Base-by-base conservation (phyloP, 2,888 invertebrate genomes). In the Clostera curtula region DNA sequence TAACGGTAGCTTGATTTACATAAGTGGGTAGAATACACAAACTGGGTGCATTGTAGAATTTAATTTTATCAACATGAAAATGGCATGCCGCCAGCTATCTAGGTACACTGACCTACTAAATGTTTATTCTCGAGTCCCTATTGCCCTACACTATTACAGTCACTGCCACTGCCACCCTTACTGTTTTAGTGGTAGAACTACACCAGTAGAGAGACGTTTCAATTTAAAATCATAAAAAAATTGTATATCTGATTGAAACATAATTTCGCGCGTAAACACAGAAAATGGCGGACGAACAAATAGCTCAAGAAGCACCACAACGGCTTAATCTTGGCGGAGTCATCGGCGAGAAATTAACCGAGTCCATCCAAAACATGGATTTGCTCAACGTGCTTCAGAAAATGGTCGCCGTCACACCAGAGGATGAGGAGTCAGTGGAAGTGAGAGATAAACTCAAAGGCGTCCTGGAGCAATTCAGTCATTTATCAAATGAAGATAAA, bases 301-400 rank as follows among this genome's bases (percentile, higher is more conserved):
- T n/a, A n/a, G n/a, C 29, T 22, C 40, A 31, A 18, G 36, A 32
- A 10, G 43, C 29, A 5, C 44, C 43, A 5, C 18, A 39, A 3
- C 41, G 52, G 3, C 20, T 55, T 3, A 60, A 66, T 24, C 31
- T 82, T 1, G 73, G 68, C 1, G 56, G 51, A 3, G 48, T 57
- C 0, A 62, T 82, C 13, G 57, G 56, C 5, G 63, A 70, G 4
- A 67, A 77, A 36, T 28, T 82, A 1, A 34, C 61, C 0, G 72
- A 79, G 7, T 61, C 70, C 1, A 57, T 83, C 1, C 46, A 64
- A 39, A 74, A 73, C 20, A 60, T 75, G 49, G 80, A 83, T 26
- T 46, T 82, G 0, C 28, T 74, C 28, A 54, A 57, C 1, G 51
- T 75, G 1, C 34, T 80, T 0, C 59, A 74, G 36, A 77, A 70